Percentiles rank a stretch among this genome's conserved stretches.
These are phyloP conservation scores for human DNA, from an alignment of 2,113 vertebrate species.

Conservation along the genomic window GRCh38 chr2:181835001-181835500, in stretches of 20 bases:
- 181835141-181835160: constrained; percentile 4
- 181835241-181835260: constrained; percentile 52
- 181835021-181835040: background rate
- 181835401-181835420: constrained; percentile 54
- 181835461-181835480: constrained; percentile 28
- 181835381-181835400: constrained; percentile 64
- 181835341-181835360: constrained; percentile 59
- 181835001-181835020: background rate
- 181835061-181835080: background rate
- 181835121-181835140: constrained; percentile 17
- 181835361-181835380: constrained; percentile 59
- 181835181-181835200: background rate
- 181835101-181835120: background rate
- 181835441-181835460: constrained; percentile 41
- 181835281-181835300: constrained; percentile 60
- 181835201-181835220: background rate
- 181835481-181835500: constrained; percentile 52
- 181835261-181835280: constrained; percentile 61
- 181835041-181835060: background rate
- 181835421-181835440: constrained; percentile 61
- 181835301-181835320: constrained; percentile 50
- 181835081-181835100: background rate
- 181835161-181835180: background rate
- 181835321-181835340: constrained; percentile 60
- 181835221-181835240: constrained; percentile 42